A percentile compares a stretch with the other conserved stretches of the same genome.
Evolutionary conservation across 53 echinoderm and acorn worm genomes (phyloP).

Genomic region (Echinometra lucunter): DNA sequence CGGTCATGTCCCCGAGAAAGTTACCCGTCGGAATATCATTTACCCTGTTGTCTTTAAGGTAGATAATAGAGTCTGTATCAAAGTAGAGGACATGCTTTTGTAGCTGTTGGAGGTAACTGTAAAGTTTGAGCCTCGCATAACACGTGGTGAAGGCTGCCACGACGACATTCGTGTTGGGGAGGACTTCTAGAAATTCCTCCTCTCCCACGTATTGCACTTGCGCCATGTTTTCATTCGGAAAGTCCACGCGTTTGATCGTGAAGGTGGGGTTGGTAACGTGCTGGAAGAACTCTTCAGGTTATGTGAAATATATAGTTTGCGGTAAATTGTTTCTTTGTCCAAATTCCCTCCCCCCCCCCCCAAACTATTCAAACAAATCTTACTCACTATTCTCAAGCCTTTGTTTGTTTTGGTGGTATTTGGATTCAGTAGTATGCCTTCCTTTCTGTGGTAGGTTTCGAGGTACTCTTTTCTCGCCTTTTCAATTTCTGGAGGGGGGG

Average conservation of each 20-base stretch:
- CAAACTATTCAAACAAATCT: slow-evolving; percentile 77
- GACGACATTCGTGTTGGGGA: no score
- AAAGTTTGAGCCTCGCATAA: slow-evolving; percentile 61
- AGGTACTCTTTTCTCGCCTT: slow-evolving; percentile 52
- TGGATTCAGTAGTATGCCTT: slow-evolving; percentile 65
- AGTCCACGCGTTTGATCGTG: no score
- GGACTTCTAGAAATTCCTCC: no score
- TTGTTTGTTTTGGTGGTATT: slow-evolving; percentile 61
- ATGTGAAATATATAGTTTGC: no score
- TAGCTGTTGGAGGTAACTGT: slow-evolving; percentile 44
- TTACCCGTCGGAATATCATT: slow-evolving; percentile 61
- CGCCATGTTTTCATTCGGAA: no score
- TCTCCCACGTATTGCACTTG: no score
- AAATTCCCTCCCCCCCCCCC: slow-evolving; percentile 72
- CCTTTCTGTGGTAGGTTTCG: slow-evolving; percentile 56
- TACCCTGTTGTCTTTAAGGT: slow-evolving; percentile 14
- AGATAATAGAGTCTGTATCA: slow-evolving; percentile 68
- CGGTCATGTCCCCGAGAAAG: slow-evolving; percentile 75
- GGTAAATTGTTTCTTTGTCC: slow-evolving; percentile 53
- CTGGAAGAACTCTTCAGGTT: no score
- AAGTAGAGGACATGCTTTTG: slow-evolving; percentile 66
- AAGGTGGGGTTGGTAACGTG: no score
- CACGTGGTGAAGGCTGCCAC: slow-evolving; percentile 65
- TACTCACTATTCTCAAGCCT: slow-evolving; percentile 68
- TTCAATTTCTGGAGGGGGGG: no score